Evolutionary conservation across 2,888 invertebrate species (phyloP), one percentile per base, ranked within the genome.

Genomic region (Helobdella robusta): DNA sequence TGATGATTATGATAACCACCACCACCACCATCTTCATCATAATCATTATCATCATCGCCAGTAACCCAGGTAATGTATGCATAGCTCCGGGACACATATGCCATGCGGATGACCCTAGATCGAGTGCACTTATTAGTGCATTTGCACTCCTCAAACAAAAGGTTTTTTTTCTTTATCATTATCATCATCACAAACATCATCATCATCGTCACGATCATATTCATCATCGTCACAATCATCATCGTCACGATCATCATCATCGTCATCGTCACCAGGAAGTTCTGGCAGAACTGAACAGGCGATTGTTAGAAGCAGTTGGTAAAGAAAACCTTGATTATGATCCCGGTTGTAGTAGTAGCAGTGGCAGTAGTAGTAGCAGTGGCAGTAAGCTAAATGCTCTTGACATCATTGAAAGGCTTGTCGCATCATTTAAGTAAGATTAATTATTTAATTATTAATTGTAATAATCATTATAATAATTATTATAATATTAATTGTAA

Each of bases 221-320:
- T n/a, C n/a, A n/a, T n/a, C n/a, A n/a, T n/a, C n/a, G n/a, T n/a
- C n/a, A n/a, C n/a, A n/a, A n/a, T n/a, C n/a, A n/a, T n/a, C n/a
- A n/a, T n/a, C n/a, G n/a, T n/a, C n/a, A n/a, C n/a, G n/a, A n/a
- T n/a, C n/a, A n/a, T 60, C 36, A 44, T 40, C 11, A 15, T 60
- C 6, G 36, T 35, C 30, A 36, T 30, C 25, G 11, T 66, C 70
- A 70, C 18, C 59, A 79, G 78, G 78, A 79, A 65, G 75, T 73
- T 18, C 52, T 77, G 25, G 76, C 77, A 75, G 77, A 78, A 62
- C 72, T 78, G 1, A 78, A 78, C 68, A 68, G 77, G 64, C 73
- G 71, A 23, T 63, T 78, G 32, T 75, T 77, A 6, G 78, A 79
- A 65, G 74, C 76, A 61, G 75, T 76, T 2, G 69, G 73, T 4